phyloP scores from a whole-genome alignment of 1,140 invertebrate genomes.

The Drosophila busckii region DNA sequence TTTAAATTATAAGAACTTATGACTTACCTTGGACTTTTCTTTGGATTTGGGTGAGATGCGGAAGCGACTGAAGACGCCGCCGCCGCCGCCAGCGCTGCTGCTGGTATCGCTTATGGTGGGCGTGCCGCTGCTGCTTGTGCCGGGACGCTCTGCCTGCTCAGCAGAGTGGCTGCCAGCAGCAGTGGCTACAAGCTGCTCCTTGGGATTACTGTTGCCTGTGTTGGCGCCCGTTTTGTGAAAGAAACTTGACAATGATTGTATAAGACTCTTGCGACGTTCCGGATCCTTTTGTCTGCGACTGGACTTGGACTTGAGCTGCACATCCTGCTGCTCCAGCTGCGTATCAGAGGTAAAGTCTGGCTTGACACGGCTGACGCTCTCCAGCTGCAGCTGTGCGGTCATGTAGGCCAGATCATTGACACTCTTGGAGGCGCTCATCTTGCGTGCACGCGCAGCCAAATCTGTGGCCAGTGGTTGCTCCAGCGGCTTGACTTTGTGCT shows the following conservation, averaged over 20 bases:
- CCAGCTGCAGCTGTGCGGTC: constrained; percentile 32
- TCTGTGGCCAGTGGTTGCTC: constrained; percentile 30
- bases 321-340: constrained; percentile 59
- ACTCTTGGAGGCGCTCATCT: constrained; percentile 77
- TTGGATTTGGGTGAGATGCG: constrained; percentile 84
- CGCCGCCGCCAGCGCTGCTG: constrained; percentile 34
- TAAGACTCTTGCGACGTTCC: constrained; percentile 88
- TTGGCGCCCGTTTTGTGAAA: constrained; percentile 83
- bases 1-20: constrained; percentile 1
- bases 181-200: constrained; percentile 46
- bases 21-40: constrained; percentile 84
- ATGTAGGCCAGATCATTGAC: constrained; percentile 77
- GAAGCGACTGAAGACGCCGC: constrained; percentile 82
- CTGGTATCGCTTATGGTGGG: constrained; percentile 54
- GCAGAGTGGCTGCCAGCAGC: constrained; percentile 56
- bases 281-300: constrained; percentile 82
- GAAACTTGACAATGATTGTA: constrained; percentile 90
- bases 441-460: constrained; percentile 54
- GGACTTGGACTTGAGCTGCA: constrained; percentile 68
- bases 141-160: constrained; percentile 71
- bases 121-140: constrained; percentile 66
- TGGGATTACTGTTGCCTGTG: constrained; percentile 34
- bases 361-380: constrained; percentile 32
- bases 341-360: constrained; percentile 81
- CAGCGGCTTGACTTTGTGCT: constrained; percentile 30